Conservation (phyloP, 2,113 vertebrate genomes). For the Otis tarda region DNA sequence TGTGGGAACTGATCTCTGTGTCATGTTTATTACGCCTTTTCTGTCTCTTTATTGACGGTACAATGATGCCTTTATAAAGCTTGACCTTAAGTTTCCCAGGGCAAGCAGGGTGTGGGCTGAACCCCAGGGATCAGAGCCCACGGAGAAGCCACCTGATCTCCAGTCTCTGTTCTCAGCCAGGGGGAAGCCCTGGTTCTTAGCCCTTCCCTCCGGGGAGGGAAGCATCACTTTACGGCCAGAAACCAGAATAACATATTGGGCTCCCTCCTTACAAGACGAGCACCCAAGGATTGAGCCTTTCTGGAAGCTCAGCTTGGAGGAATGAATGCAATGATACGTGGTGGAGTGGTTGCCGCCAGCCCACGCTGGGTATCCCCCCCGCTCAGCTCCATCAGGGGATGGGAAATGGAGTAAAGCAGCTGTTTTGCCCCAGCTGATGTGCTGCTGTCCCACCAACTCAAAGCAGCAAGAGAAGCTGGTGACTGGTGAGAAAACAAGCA, state of each 20-base stretch:
- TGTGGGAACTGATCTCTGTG: not conserved
- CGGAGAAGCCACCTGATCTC: rapidly evolving
- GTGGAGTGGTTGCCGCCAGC: not conserved
- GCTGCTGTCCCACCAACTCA: not conserved
- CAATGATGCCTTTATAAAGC: not conserved
- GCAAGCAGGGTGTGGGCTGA: not conserved
- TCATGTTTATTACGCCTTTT: not conserved
- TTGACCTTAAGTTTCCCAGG: not conserved
- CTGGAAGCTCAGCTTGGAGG: not conserved
- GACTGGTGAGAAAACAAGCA: not conserved
- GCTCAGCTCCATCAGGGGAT: not conserved
- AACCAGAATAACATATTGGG: not conserved
- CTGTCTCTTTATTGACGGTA: not conserved
- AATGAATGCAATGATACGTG: not conserved
- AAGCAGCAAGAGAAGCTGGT: not conserved
- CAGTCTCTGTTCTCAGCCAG: not conserved
- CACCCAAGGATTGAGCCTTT: not conserved
- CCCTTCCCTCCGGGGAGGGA: not conserved
- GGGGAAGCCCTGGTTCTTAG: too few relatives aligned
- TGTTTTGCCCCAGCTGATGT: not conserved
- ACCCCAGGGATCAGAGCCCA: not conserved
- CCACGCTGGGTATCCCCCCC: too few relatives aligned
- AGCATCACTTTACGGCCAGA: not conserved
- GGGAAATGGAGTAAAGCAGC: not conserved
- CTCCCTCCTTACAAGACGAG: not conserved